Base-by-base conservation (phyloP, 2,888 invertebrate species). In the Pterostichus madidus region DNA sequence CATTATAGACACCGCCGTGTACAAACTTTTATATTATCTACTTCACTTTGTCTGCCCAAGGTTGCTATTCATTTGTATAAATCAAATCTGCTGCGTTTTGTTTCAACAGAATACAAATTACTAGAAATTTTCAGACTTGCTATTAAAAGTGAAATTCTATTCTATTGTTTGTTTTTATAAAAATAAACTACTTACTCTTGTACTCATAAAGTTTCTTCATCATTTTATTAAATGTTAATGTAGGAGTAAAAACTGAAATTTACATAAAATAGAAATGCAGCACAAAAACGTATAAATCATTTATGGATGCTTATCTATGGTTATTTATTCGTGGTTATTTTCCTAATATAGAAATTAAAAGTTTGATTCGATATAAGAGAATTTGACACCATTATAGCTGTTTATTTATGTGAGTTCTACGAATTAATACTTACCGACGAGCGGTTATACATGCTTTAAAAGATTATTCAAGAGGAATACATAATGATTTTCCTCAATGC, bases 201-300 rank as follows among this genome's bases (percentile, higher is more conserved):
- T 49, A 49, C 2, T 49, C 31, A 59, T 59, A 59, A 31, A 39
- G 64, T 64, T 64, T 35, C 64, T 15, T 64, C 64, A 52, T 52
- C 13, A 71, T 71, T 68, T 68, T 44, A 71, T 44, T 44, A 39
- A 71, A 39, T 44, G 44, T 17, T 17, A 56, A 56, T 56, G 56
- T 17, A 56, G 13, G 8, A 49, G 64, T 35, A 64, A 61, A 68
- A 68, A 68, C 68, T 68, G 11, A 68, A 71, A 71, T 71, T 71
- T 39, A 71, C 68, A 71, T 71, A 71, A 44, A 71, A 71, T 71
- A 71, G 68, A 71, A 71, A 71, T 71, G 68, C 68, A 71, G 11
- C 39, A 71, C 39, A 71, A 71, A 44, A 71, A 71, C 10, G 44
- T 44, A 71, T 44, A 71, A 71, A 71, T 71, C 64, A 71, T 39